Base-by-base conservation (phyloP, 2,888 invertebrate species). In the Trilocha varians region DNA sequence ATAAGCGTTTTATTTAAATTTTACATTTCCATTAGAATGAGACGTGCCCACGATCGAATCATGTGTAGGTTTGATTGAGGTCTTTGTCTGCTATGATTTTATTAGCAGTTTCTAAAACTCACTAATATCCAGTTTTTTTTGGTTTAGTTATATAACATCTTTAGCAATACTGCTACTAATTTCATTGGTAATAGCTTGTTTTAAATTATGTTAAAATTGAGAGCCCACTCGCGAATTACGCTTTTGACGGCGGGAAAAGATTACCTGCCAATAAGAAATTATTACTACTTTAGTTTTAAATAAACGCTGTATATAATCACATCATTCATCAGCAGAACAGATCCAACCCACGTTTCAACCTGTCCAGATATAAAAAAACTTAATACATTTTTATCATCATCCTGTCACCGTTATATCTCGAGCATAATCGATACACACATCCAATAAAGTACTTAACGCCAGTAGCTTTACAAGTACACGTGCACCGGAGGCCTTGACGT, bases 31-130 rank as follows among this genome's bases (percentile, higher is more conserved):
- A 11, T 9, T 6, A 25, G 8, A 25, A 25, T 25, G 8, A 25
- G 25, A 25, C 11, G 25, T 25, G 25, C 25, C 25, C 25, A 25
- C 25, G 25, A 9, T 25, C 25, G 25, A 25, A 25, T 11, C 8
- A 11, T 25, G 38, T 38, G 38, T 38, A 16, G 38, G 38, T 38
- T 38, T 38, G 25, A 13, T 32, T 32, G 16, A 16, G 38, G 32
- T 32, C 32, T 32, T 38, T 38, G 32, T 38, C 32, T 38, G 15
- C 8, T 38, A 38, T 32, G 2, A 25, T 25, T 25, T 25, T 25
- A 25, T 25, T 25, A 6, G 25, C 6, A 6, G 25, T 25, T 25
- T 25, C 25, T 18, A 5, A 18, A 18, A 18, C 18, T 4, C 18
- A 18, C 25, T 9, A 25, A 25, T 25, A 1, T 9, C 11, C 11